phyloP scores from a whole-genome alignment of 2,888 invertebrate species.

The Crematogaster levior region DNA sequence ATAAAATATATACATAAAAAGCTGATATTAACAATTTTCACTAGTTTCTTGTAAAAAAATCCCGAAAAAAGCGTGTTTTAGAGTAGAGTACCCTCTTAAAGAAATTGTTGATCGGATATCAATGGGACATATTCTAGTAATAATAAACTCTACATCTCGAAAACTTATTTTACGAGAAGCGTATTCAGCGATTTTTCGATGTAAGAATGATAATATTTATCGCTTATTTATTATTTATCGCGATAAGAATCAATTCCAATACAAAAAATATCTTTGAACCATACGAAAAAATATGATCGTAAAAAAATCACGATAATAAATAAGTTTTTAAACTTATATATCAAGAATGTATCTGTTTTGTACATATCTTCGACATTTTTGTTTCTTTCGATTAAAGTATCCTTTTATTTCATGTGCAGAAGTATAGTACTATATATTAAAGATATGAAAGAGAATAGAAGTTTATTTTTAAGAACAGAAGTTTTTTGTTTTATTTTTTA shows the following conservation, averaged over 20 bases:
- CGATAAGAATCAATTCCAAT: neutral
- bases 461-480: neutral
- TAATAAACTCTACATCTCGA: neutral
- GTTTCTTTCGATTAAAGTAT: neutral
- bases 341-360: neutral
- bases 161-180: neutral
- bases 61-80: too few species aligned
- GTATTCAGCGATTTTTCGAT: neutral
- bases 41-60: too few species aligned
- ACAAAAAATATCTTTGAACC: neutral
- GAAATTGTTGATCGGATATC: slow-evolving; percentile 16
- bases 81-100: too few species aligned
- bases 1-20: too few species aligned
- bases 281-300: neutral
- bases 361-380: neutral
- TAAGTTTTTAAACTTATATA: neutral
- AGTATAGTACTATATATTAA: too few species aligned
- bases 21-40: too few species aligned
- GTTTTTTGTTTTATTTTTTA: neutral
- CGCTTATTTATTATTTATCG: too few species aligned
- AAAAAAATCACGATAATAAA: neutral
- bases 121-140: neutral
- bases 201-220: neutral
- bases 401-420: neutral
- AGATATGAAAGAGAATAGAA: neutral